Base-by-base conservation (phyloP, 1,140 invertebrate species). In the Pogonus chalceus region DNA sequence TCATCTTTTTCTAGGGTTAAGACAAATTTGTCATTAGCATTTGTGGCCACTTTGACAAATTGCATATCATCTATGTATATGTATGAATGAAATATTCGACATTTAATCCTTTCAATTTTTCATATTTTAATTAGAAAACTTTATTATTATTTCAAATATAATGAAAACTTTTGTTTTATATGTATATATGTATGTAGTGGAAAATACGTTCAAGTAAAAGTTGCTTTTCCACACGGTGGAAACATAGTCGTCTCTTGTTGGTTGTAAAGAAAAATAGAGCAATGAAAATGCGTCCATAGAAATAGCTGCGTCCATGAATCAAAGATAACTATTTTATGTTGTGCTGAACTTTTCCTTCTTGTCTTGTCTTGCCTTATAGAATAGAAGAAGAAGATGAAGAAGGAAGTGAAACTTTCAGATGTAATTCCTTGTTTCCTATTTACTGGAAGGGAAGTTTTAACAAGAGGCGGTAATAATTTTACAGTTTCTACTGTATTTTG, bases 291-390 rank as follows among this genome's bases (percentile, higher is more conserved):
- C 9, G 7, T 43, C 37, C 18, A 43, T 43, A 43, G 37, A 43
- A 43, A 43, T 43, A 10, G 37, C 9, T 16, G 18, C 4, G 18
- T 3, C 37, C 18, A 16, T 43, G 37, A 43, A 43, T 43, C 37
- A 18, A 18, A 43, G 37, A 43, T 43, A 43, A 43, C 37, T 43
- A 43, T 43, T 43, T 43, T 43, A 43, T 43, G 37, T 43, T 43
- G 37, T 16, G 7, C 37, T 7, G 3, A 43, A 43, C 37, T 43
- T 43, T 43, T 43, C 37, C 37, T 43, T 43, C 37, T 43, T 18
- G 7, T 16, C 37, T 7, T 43, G 37, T 12, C 18, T 4, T 43
- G 7, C 18, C 37, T 43, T 10, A 4, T 43, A 16, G 37, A 3
- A 43, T n/a, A 18, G 18, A 43, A 43, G 9, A 12, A 16, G 18